Evolutionary conservation across 2,113 vertebrate genomes (phyloP).

Genomic region (Origma solitaria): DNA sequence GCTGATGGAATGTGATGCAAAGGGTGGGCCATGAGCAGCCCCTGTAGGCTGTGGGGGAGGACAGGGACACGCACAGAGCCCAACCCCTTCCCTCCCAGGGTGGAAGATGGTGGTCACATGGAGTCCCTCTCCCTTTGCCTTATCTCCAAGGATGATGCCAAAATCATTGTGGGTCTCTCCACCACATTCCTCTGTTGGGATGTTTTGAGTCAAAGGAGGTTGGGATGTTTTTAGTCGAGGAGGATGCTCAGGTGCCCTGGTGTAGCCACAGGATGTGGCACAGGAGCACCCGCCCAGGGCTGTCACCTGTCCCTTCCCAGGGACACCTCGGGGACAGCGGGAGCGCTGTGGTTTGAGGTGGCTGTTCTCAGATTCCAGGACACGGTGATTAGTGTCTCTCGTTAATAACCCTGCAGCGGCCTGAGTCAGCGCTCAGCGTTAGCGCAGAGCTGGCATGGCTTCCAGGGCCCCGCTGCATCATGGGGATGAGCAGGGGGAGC

Average conservation of each 20-base stretch:
- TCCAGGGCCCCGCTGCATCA: rapidly evolving
- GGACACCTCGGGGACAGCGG: rapidly evolving
- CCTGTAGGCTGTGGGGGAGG: background rate
- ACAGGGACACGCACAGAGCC: background rate
- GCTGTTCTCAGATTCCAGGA: slow-evolving; percentile 17
- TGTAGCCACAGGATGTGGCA: rapidly evolving
- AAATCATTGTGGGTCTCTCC: rapidly evolving
- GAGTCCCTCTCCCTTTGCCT: background rate
- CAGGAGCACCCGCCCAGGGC: rapidly evolving
- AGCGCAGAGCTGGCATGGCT: background rate
- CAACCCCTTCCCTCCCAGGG: rapidly evolving
- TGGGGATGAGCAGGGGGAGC: rapidly evolving
- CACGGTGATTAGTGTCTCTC: slow-evolving; percentile 17
- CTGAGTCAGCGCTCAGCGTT: background rate
- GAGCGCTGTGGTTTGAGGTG: background rate
- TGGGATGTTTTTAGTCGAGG: background rate
- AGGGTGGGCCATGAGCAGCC: background rate
- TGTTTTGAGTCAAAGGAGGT: background rate
- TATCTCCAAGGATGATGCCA: background rate
- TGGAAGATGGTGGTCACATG: background rate
- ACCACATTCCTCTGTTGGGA: rapidly evolving
- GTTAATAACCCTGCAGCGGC: slow-evolving; percentile 25
- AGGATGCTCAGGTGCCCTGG: background rate
- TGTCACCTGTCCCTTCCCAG: background rate
- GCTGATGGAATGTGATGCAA: background rate